phyloP scores from a whole-genome alignment of 1,140 invertebrate species.

The Nebria ingens region DNA sequence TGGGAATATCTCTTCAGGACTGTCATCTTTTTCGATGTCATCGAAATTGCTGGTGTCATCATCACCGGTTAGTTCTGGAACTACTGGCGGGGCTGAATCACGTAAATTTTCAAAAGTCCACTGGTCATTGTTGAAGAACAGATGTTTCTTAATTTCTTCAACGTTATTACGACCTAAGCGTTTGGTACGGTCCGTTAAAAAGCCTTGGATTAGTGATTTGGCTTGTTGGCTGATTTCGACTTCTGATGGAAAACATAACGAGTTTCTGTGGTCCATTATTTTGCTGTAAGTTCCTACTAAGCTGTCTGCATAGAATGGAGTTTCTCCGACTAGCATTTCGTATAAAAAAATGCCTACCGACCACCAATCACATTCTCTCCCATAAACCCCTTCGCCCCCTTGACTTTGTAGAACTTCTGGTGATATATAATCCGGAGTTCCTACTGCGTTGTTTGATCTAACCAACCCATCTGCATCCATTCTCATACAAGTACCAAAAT shows the following conservation, averaged over 20 bases:
- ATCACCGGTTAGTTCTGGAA: slow-evolving; percentile 89
- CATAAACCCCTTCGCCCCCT: slow-evolving; percentile 90
- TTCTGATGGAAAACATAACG: slow-evolving; percentile 89
- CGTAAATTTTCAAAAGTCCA: slow-evolving; percentile 97
- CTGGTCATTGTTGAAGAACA: slow-evolving; percentile 93
- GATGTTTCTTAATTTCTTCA: slow-evolving; percentile 89
- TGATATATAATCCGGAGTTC: slow-evolving; percentile 98
- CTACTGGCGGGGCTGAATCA: slow-evolving; percentile 89
- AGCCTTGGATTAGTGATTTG: slow-evolving; percentile 85
- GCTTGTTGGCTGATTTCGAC: slow-evolving; percentile 85
- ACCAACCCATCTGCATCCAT: slow-evolving; percentile 95
- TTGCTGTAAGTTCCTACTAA: slow-evolving; percentile 97
- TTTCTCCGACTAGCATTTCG: slow-evolving; percentile 98
- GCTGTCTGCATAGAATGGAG: slow-evolving; percentile 97
- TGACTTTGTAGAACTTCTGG: slow-evolving; percentile 97
- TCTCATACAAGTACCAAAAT: slow-evolving; percentile 99
- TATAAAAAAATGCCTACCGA: slow-evolving; percentile 97
- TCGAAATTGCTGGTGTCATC: slow-evolving; percentile 99
- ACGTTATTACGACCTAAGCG: slow-evolving; percentile 89
- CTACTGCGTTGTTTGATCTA: slow-evolving; percentile 93
- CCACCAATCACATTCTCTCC: slow-evolving; percentile 99
- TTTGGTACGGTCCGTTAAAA: slow-evolving; percentile 84
- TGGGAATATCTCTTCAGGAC: slow-evolving; percentile 84
- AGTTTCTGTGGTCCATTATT: slow-evolving; percentile 98
- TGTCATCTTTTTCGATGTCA: slow-evolving; percentile 88